Evolutionary conservation across 1,140 invertebrate species (phyloP), one percentile per base, ranked within the genome.

Genomic region (Apis laboriosa): DNA sequence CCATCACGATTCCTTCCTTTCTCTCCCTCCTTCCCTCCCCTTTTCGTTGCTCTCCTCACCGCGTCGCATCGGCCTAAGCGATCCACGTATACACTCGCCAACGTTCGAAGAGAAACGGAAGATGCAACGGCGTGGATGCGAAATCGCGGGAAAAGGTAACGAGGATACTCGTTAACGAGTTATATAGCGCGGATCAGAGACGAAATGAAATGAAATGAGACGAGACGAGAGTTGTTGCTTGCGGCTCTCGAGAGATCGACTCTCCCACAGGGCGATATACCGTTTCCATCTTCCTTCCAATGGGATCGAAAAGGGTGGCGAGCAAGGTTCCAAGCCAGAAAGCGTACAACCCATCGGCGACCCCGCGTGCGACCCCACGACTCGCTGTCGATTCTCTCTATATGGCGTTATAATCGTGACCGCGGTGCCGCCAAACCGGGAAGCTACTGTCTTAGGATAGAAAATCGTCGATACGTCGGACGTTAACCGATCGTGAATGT

Each of bases 331-430:
- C 0, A 49, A 55, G 86, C 1, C 4, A 43, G 34, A 43, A 43
- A 43, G 34, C 0, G 66, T 81, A 80, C 83, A 80, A 85, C 75
- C 83, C 86, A 76, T 75, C 58, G 63, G 53, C 58, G 87, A 88
- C 83, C 76, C 87, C 86, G 87, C 87, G 87, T 88, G 83, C 85
- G 87, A 88, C 87, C 86, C 79, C 83, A 78, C 86, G 82, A 87
- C 86, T 87, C 60, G 56, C 17, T 77, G 77, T 88, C 86, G 86
- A 85, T 85, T 87, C 83, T 85, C 74, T 64, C 63, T 82, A 77
- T 88, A 88, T 88, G 86, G 79, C 79, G 77, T 85, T 85, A 88
- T 88, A 88, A 88, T 88, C 87, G 87, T 88, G 87, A 88, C 84
- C 80, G 75, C 75, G 83, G 55, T 67, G 83, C 86, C 70, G 83